Conservation (phyloP, 2,888 invertebrate genomes). For the Leptopterna dolabrata region DNA sequence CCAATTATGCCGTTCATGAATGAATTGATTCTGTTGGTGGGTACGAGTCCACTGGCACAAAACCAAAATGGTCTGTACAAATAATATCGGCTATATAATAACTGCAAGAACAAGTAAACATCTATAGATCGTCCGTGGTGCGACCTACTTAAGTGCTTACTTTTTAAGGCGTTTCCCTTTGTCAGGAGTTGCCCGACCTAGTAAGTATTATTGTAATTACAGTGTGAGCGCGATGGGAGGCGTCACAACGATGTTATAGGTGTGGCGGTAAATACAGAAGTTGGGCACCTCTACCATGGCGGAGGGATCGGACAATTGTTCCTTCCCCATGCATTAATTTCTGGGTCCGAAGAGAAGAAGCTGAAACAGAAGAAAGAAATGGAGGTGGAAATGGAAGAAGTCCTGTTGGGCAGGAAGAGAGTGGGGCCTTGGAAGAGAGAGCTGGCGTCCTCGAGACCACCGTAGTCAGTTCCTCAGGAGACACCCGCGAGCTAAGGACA, state of each 20-base stretch:
- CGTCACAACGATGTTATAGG: background rate
- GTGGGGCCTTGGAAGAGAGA: conserved; percentile 33
- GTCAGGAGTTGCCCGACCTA: too few species aligned
- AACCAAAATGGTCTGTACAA: too few species aligned
- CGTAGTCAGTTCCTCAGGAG: conserved; percentile 31
- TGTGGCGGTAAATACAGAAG: background rate
- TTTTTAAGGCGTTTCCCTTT: too few species aligned
- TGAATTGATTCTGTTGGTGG: too few species aligned
- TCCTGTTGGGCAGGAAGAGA: conserved; percentile 6
- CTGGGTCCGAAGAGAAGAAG: conserved; percentile 30
- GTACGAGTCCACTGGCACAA: too few species aligned
- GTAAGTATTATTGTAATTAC: too few species aligned
- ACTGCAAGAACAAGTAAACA: too few species aligned
- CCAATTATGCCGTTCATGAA: too few species aligned
- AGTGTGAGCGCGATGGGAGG: too few species aligned
- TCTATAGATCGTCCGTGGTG: too few species aligned
- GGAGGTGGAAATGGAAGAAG: conserved; percentile 28
- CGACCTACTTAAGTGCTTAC: too few species aligned
- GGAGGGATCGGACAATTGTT: background rate
- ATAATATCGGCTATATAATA: too few species aligned
- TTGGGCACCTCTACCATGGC: background rate
- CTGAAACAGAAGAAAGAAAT: conserved; percentile 21
- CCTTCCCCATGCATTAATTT: background rate
- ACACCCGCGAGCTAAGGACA: background rate
- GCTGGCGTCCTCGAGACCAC: conserved; percentile 20